phyloP scores from a whole-genome alignment of 2,888 invertebrate species.

The Orthonevra nobilis region DNA sequence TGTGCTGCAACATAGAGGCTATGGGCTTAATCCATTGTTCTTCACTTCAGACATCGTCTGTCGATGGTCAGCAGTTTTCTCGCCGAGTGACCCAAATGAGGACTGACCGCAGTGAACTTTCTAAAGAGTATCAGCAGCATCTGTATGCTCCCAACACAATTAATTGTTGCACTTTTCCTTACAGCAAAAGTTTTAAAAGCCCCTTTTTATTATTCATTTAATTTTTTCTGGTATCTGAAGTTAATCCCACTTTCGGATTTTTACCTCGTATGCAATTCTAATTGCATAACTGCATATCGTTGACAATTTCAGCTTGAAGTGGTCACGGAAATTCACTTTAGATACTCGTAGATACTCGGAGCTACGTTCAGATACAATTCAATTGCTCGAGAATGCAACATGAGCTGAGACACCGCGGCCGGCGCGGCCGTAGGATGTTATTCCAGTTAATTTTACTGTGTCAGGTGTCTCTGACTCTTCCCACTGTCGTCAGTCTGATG shows the following conservation, averaged over 20 bases:
- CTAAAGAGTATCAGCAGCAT: too few species aligned
- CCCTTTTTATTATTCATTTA: background rate
- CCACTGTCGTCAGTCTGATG: constrained; percentile 44
- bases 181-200: background rate
- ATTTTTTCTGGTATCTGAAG: too few species aligned
- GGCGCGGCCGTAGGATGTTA: constrained; percentile 29
- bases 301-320: constrained; percentile 18
- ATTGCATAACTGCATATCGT: constrained; percentile 20
- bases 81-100: constrained; percentile 52
- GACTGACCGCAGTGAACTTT: constrained; percentile 60
- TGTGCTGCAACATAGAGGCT: background rate
- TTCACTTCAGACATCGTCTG: constrained; percentile 8
- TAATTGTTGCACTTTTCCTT: constrained; percentile 13
- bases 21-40: constrained; percentile 19
- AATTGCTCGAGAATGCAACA: constrained; percentile 10
- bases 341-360: background rate
- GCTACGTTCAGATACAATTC: too few species aligned
- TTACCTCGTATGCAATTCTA: constrained; percentile 4
- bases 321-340: constrained; percentile 6
- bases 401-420: constrained; percentile 38
- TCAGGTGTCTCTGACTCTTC: constrained; percentile 63
- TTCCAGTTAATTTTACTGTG: constrained; percentile 52
- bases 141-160: constrained; percentile 7
- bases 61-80: constrained; percentile 37
- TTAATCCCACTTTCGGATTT: too few species aligned